phyloP scores from a whole-genome alignment of 2,797 vertebrate genomes.

The Phoeniculus purpureus region DNA sequence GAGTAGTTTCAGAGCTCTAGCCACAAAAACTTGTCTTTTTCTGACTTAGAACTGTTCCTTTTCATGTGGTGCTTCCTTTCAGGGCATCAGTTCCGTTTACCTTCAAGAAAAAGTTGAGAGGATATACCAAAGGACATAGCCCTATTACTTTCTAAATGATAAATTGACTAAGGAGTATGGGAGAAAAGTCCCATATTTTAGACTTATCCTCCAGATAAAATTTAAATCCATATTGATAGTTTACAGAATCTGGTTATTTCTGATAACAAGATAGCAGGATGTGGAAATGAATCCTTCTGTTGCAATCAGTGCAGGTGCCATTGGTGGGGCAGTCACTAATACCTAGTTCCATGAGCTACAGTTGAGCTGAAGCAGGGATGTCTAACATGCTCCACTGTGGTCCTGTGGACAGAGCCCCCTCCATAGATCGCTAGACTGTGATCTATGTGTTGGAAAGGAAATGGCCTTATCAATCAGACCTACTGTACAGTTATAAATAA shows the following conservation, averaged over 20 bases:
- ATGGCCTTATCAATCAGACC: not conserved
- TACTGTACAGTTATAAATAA: no score
- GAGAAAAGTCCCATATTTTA: not conserved
- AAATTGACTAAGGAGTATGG: not conserved
- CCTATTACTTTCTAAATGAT: not conserved
- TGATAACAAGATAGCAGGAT: not conserved
- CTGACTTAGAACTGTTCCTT: not conserved
- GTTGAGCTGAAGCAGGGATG: not conserved
- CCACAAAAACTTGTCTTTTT: not conserved
- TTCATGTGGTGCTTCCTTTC: not conserved
- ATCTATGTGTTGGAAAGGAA: not conserved
- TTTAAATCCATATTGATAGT: not conserved
- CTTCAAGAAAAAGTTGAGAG: not conserved
- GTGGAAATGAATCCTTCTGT: not conserved
- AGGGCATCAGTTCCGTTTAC: not conserved
- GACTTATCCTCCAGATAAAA: not conserved
- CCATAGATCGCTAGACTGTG: accelerated
- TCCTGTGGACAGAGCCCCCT: not conserved
- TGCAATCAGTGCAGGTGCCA: not conserved
- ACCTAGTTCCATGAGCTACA: not conserved
- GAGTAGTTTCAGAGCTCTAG: not conserved
- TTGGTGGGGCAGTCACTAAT: not conserved
- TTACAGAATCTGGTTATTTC: not conserved
- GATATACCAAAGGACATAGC: not conserved
- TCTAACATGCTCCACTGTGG: not conserved